Percentiles rank a stretch among this genome's conserved stretches.
Evolutionary conservation across 2,888 invertebrate genomes (phyloP).

Genomic region (Heliothis peltigera): DNA sequence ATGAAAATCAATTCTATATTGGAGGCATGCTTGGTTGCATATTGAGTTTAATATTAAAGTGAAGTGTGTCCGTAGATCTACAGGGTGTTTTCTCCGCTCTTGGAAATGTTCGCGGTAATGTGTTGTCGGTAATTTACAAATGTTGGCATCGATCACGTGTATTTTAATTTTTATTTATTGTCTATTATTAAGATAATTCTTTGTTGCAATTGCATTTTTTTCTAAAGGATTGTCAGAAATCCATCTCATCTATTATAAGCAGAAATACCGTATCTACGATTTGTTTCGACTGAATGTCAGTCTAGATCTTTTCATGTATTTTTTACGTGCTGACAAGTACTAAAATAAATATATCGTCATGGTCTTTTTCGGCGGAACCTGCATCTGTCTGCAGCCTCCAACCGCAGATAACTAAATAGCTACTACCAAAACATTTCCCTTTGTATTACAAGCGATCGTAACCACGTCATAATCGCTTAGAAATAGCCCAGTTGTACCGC

Average conservation of each 20-base stretch:
- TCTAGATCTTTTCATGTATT: too few species aligned
- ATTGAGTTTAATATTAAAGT: neutral
- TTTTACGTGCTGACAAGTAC: neutral
- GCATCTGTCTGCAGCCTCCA: constrained; percentile 25
- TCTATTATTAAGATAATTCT: constrained; percentile 14
- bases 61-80: neutral
- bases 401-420: too few species aligned
- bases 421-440: constrained; percentile 28
- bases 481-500: constrained; percentile 15
- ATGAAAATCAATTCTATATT: neutral
- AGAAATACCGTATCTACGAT: too few species aligned
- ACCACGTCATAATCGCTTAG: constrained; percentile 31
- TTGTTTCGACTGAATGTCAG: too few species aligned
- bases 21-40: neutral
- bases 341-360: constrained; percentile 1
- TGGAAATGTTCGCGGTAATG: constrained; percentile 18
- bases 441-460: constrained; percentile 9
- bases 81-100: constrained; percentile 28
- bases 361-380: neutral
- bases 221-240: too few species aligned
- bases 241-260: too few species aligned
- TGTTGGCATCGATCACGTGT: constrained; percentile 25
- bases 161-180: constrained; percentile 18
- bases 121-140: constrained; percentile 22
- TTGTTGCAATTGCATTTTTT: constrained; percentile 8